Percentiles rank a stretch among this genome's conserved stretches.
Conservation (phyloP, 2,113 vertebrate species). For the Glaucidium brasilianum region DNA sequence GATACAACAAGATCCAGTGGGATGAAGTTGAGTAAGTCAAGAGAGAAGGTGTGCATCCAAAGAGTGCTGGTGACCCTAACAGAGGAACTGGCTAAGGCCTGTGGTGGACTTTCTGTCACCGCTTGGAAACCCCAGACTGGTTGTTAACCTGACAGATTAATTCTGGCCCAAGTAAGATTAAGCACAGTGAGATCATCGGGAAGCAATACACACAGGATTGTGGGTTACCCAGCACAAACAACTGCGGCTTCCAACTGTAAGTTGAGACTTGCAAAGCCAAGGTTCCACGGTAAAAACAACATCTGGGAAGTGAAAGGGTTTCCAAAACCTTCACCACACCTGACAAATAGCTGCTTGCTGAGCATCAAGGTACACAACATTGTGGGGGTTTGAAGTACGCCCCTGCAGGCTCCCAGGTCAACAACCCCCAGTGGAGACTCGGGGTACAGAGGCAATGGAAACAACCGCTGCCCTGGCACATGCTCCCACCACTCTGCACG, state of each 20-base stretch:
- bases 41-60: neutral
- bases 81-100: neutral
- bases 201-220: neutral
- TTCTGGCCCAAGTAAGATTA: neutral
- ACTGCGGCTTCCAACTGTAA: neutral
- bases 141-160: neutral
- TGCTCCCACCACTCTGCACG: neutral
- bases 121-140: neutral
- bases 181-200: neutral
- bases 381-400: neutral
- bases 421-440: neutral
- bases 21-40: neutral
- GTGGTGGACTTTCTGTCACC: neutral
- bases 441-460: neutral
- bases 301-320: neutral
- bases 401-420: neutral
- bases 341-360: neutral
- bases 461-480: rapidly evolving
- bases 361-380: neutral
- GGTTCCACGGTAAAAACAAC: neutral
- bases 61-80: neutral
- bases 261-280: neutral
- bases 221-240: neutral
- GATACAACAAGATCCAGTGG: neutral
- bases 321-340: neutral